Evolutionary conservation across 2,888 invertebrate genomes (phyloP).

Genomic region (Coremacera marginata): DNA sequence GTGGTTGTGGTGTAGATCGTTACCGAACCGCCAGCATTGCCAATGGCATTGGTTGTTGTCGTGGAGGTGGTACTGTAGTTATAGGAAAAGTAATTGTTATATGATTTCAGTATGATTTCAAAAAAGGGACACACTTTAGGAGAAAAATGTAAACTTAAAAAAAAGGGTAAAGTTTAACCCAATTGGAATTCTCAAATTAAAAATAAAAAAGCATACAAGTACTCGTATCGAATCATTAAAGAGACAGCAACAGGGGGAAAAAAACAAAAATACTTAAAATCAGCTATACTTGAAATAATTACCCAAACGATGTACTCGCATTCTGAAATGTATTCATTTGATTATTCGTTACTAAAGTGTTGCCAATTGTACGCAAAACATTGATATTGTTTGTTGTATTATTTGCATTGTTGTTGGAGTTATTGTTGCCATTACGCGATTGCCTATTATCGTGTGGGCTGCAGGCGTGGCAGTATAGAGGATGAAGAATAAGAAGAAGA

Average conservation of each 20-base stretch:
- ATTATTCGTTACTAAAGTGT: slow-evolving; percentile 68
- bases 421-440: slow-evolving; percentile 61
- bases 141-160: background rate
- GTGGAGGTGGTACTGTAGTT: slow-evolving; percentile 66
- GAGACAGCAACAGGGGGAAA: background rate
- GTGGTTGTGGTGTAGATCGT: slow-evolving; percentile 66
- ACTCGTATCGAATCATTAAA: no score
- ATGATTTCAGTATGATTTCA: background rate
- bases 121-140: background rate
- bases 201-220: background rate
- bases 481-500: slow-evolving; percentile 30
- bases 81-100: no score
- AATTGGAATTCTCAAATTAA: background rate
- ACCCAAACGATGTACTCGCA: slow-evolving; percentile 68
- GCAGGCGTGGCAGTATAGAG: slow-evolving; percentile 40
- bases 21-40: slow-evolving; percentile 62
- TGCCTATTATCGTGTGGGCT: slow-evolving; percentile 68
- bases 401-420: slow-evolving; percentile 53
- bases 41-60: slow-evolving; percentile 67
- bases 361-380: slow-evolving; percentile 69
- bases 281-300: slow-evolving; percentile 50
- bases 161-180: background rate
- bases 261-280: background rate
- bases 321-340: slow-evolving; percentile 69
- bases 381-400: slow-evolving; percentile 63